Percentiles rank a stretch among this genome's conserved stretches.
Conservation (phyloP, 2,113 vertebrate genomes). For the Willisornis vidua region DNA sequence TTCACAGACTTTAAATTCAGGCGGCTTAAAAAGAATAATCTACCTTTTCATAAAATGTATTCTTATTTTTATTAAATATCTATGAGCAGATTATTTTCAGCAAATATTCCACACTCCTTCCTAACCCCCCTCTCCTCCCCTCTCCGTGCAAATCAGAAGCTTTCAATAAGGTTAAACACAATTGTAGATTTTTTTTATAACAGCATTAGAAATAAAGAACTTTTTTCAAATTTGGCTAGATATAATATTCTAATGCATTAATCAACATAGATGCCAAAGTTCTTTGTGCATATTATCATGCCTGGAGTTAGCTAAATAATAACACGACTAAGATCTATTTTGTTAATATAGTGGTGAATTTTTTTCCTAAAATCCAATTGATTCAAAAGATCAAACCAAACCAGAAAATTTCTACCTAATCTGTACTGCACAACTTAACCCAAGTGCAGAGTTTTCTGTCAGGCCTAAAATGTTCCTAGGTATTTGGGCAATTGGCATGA, state of each 20-base stretch:
- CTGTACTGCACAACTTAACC: background rate
- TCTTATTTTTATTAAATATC: background rate
- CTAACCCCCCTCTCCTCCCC: no score
- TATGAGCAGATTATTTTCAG: background rate
- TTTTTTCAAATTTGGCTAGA: background rate
- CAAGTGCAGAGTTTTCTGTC: background rate
- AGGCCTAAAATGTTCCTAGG: background rate
- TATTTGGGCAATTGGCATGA: background rate
- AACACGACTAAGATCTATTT: background rate
- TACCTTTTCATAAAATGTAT: background rate
- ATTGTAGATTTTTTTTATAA: background rate
- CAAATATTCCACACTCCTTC: no score
- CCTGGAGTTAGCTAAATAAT: background rate
- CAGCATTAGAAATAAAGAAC: background rate
- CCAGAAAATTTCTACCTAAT: background rate
- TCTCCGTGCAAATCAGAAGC: background rate
- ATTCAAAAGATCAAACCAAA: background rate
- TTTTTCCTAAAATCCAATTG: background rate
- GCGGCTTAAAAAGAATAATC: background rate
- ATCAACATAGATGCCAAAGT: background rate
- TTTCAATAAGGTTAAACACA: background rate
- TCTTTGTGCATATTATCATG: background rate
- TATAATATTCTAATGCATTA: background rate
- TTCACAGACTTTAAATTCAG: background rate
- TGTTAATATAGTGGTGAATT: background rate